A percentile compares a stretch with the other conserved stretches of the same genome.
phyloP scores from a whole-genome alignment of 2,113 vertebrate species.

The Syngnathoides biaculeatus region DNA sequence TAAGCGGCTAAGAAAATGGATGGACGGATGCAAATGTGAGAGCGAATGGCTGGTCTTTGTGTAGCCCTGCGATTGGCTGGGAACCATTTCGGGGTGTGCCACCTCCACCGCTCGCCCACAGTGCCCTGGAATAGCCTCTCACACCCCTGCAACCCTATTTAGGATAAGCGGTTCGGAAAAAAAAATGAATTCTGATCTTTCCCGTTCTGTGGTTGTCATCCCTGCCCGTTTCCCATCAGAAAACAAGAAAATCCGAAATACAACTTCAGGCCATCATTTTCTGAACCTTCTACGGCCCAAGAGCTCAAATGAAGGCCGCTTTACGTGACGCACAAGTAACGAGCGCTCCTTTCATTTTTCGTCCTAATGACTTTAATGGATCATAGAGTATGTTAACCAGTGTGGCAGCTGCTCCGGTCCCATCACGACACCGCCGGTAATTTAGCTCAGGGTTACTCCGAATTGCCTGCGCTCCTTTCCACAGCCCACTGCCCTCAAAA shows the following conservation, averaged over 20 bases:
- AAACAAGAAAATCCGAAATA: background rate
- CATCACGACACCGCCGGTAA: conserved; percentile 2
- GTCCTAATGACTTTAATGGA: background rate
- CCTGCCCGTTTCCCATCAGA: no score
- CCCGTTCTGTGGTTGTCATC: no score
- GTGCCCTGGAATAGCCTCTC: no score
- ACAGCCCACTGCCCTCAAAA: conserved; percentile 5
- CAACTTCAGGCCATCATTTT: background rate
- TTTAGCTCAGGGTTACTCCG: background rate
- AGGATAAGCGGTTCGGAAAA: no score
- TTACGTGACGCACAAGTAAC: background rate
- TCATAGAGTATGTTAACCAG: conserved; percentile 1
- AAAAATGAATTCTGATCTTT: no score
- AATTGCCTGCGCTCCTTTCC: conserved; percentile 18
- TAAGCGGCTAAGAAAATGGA: no score
- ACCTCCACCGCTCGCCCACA: no score
- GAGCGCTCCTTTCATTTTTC: background rate
- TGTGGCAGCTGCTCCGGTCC: background rate
- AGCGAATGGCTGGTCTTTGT: no score
- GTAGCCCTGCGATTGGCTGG: no score
- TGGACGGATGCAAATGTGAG: no score
- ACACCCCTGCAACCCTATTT: no score
- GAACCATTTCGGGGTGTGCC: no score
- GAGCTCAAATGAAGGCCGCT: background rate
- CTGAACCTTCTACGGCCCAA: background rate